Base-by-base conservation (phyloP, 2,797 vertebrate genomes). In the Selene dorsalis region DNA sequence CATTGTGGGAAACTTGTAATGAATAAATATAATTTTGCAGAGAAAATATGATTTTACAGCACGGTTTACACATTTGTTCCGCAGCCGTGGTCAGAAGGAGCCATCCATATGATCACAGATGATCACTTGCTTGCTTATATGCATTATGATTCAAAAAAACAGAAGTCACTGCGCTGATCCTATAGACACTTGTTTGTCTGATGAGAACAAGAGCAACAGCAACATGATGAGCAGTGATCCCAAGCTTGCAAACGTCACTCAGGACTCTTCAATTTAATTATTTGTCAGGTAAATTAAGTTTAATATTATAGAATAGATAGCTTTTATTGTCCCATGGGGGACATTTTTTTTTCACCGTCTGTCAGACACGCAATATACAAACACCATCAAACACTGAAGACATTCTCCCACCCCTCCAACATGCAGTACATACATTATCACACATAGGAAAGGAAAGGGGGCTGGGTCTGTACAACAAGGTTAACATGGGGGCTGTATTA, bases 21-120 rank as follows among this genome's bases (percentile, higher is more conserved):
- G 12, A 70, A 59, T 41, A 52, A 64, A 57, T 47, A 68, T 53
- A 56, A 72, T 69, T 45, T 73, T 64, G 20, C 43, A 20, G 24
- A 53, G 47, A 52, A 67, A 74, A 68, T n/a, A 10, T 45, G 32
- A 64, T 74, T 76, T 79, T 35, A 64, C 12, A 52, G 65, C 59
- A 41, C 17, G 11, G 59, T 17, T 77, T 55, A n/a, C 24, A 38
- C 5, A 64, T 58, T 75, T 66, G 50, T 62, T 67, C 35, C 24
- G 67, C 11, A 41, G 43, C 76, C 22, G 48, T 48, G 45, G 38
- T 73, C 30, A 17, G 30, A 1, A 38, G 41, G 53, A 10, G 32
- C 39, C 17, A 8, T 32, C 22, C 50, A 26, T 53, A 6, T 6
- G 22, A 53, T 14, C 22, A 52, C 1, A 52, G 10, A 52, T 3